phyloP scores from a whole-genome alignment of 2,797 vertebrate genomes.

The Calcarius lapponicus region DNA sequence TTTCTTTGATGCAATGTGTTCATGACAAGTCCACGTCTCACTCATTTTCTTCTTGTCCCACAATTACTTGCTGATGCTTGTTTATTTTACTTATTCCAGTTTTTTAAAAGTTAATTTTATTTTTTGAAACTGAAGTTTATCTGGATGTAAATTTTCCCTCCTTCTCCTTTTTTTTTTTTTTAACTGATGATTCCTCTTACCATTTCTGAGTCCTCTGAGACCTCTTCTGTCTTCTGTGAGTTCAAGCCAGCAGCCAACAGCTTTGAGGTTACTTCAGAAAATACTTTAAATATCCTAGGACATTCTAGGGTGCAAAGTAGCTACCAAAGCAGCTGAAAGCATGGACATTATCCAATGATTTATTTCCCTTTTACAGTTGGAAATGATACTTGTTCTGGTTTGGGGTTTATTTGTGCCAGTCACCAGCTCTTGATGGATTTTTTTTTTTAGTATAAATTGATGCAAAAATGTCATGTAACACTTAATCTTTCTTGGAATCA shows the following conservation, averaged over 20 bases:
- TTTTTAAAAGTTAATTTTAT: not conserved
- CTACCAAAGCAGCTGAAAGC: not conserved
- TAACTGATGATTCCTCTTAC: accelerated
- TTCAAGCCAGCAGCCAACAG: not conserved
- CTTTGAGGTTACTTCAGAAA: not conserved
- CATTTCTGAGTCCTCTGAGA: not conserved
- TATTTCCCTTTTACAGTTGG: not conserved
- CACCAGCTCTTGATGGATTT: not conserved
- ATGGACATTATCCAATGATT: not conserved
- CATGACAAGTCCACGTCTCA: not conserved
- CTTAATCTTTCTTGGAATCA: not conserved
- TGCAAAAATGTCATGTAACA: not conserved
- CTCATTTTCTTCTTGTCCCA: not conserved
- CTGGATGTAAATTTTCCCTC: not conserved
- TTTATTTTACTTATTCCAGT: not conserved
- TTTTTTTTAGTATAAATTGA: not conserved
- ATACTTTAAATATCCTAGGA: not conserved
- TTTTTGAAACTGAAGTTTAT: not conserved
- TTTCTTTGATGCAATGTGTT: not conserved
- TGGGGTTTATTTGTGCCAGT: not conserved
- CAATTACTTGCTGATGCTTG: not conserved
- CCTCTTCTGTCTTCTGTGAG: not conserved
- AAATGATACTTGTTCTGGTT: not conserved
- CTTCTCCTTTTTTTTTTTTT: not conserved
- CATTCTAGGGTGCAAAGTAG: not conserved